Evolutionary conservation across 2,113 vertebrate species (phyloP).

Genomic region (Anthoscopus minutus): DNA sequence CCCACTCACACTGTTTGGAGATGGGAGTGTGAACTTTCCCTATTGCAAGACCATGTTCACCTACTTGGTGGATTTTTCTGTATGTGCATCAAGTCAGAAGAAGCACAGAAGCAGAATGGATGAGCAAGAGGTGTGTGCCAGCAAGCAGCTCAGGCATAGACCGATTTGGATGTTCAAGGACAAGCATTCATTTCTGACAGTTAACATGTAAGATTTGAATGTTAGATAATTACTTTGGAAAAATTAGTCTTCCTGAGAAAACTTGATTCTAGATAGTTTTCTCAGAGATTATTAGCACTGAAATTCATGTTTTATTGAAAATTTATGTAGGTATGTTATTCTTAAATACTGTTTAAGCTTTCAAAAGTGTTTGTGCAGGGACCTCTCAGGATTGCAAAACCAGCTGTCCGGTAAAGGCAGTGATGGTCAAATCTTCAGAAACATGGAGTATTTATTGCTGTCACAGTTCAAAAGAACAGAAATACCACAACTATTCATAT

Average conservation of each 20-base stretch:
- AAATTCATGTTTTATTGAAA: background rate
- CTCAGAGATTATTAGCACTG: background rate
- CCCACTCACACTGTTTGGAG: background rate
- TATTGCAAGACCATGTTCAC: background rate
- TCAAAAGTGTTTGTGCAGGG: background rate
- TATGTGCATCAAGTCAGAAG: background rate
- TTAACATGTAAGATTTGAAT: background rate
- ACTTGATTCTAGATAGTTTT: background rate
- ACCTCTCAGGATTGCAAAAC: background rate
- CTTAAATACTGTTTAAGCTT: background rate
- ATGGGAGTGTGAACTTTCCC: background rate
- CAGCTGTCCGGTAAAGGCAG: background rate
- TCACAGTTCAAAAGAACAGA: background rate
- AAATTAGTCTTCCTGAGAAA: background rate
- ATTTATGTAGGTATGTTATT: background rate
- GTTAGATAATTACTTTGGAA: background rate
- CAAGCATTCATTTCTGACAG: background rate
- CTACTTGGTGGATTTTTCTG: background rate
- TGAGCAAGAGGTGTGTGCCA: background rate
- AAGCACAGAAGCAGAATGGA: background rate
- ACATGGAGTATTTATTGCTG: background rate
- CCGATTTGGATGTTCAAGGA: background rate
- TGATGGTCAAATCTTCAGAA: background rate
- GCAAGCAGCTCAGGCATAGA: rapidly evolving
- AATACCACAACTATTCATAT: background rate